phyloP scores from a whole-genome alignment of 2,888 invertebrate species.

The Anarsia innoxiella region DNA sequence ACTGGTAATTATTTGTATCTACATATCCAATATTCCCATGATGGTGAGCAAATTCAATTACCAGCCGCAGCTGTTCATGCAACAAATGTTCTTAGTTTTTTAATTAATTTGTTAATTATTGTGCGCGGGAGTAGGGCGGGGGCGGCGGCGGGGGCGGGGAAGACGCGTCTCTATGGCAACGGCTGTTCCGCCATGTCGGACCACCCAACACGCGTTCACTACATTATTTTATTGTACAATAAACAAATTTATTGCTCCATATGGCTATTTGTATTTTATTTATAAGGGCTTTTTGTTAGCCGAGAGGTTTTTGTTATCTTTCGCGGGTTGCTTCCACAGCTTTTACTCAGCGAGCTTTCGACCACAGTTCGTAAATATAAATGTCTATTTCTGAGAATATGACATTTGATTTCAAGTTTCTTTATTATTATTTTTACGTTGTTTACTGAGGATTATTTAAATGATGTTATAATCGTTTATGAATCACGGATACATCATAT shows the following conservation, averaged over 20 bases:
- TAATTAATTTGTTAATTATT: conserved; percentile 18
- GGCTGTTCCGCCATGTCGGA: conserved; percentile 49
- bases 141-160: conserved; percentile 9
- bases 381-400: too few relatives aligned
- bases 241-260: conserved; percentile 74
- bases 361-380: too few relatives aligned
- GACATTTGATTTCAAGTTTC: too few relatives aligned
- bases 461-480: too few relatives aligned
- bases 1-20: too few relatives aligned
- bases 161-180: conserved; percentile 38
- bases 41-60: conserved; percentile 6
- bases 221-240: conserved; percentile 74
- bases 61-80: conserved; percentile 5
- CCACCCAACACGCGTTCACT: conserved; percentile 67
- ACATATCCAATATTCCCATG: conserved; percentile 5
- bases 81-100: conserved; percentile 11
- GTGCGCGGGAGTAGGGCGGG: conserved; percentile 8
- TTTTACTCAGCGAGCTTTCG: too few relatives aligned
- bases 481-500: too few relatives aligned
- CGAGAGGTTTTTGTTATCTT: background rate
- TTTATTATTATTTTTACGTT: too few relatives aligned
- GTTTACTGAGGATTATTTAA: too few relatives aligned
- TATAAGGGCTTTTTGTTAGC: conserved; percentile 43
- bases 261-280: conserved; percentile 72
- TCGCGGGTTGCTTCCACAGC: too few relatives aligned